Evolutionary conservation across 1,140 invertebrate genomes (phyloP).

Genomic region (Halesus radiatus): DNA sequence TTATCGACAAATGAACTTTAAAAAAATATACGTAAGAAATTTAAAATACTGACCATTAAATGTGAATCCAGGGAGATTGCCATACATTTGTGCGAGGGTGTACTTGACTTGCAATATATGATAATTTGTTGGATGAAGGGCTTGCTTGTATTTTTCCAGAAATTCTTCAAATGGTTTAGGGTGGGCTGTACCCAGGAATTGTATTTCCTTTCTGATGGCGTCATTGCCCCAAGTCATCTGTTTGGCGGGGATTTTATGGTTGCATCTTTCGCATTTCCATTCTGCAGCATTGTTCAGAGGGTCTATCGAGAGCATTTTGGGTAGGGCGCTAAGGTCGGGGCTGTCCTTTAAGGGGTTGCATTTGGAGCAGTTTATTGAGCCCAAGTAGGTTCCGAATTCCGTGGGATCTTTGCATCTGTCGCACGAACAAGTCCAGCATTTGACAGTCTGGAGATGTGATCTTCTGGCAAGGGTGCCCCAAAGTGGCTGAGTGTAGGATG

Average conservation of each 20-base stretch:
- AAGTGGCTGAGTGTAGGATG: constrained; percentile 77
- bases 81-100: constrained; percentile 76
- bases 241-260: constrained; percentile 68
- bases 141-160: constrained; percentile 71
- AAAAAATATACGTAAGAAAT: background rate
- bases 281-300: constrained; percentile 72
- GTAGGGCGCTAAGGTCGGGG: constrained; percentile 57
- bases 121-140: constrained; percentile 76
- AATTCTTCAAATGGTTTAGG: constrained; percentile 74
- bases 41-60: constrained; percentile 66
- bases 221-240: constrained; percentile 74
- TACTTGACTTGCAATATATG: constrained; percentile 78
- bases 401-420: constrained; percentile 75
- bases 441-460: constrained; percentile 72
- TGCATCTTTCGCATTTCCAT: constrained; percentile 77
- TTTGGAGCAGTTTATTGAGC: constrained; percentile 74
- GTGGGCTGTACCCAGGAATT: constrained; percentile 69
- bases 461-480: constrained; percentile 76
- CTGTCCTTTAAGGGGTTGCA: constrained; percentile 70
- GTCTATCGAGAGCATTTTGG: constrained; percentile 72
- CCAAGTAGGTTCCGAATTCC: constrained; percentile 74
- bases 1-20: too few species aligned
- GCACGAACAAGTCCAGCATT: constrained; percentile 77
- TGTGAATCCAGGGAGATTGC: constrained; percentile 70
- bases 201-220: constrained; percentile 74